Base-by-base conservation (phyloP, 2,888 invertebrate species). In the Protodeltote pygarga region DNA sequence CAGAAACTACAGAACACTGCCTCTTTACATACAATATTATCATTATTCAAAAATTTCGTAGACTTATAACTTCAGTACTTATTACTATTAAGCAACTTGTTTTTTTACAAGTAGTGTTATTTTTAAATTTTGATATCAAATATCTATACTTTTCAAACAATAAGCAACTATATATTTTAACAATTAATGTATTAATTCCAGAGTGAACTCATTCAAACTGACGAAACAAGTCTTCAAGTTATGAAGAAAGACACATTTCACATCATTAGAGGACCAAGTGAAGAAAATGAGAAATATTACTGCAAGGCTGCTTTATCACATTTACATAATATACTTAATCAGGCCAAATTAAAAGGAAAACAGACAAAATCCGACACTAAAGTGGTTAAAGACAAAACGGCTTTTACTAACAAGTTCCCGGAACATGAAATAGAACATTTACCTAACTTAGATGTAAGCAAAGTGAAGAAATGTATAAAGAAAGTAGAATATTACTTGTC, bases 401-500 rank as follows among this genome's bases (percentile, higher is more conserved):
- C 70, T 27, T 95, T 95, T 65, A 81, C 91, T 0, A 93, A 89
- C 66, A 94, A 93, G 65, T 94, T 94, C 46, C 91, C 93, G 0
- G 93, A 94, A 6, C 89, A 93, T 45, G 84, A 87, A 33, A 85
- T 79, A 20, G 87, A 92, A 8, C 80, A 93, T 52, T 78, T 91
- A 29, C 88, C 93, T 32, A 75, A 83, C n/a, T 73, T 95, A 59
- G 88, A 93, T 47, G 77, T 89, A 33, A 88, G 85, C 29, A 93
- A 93, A 78, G 70, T 95, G 4, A 93, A 92, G 59, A 88, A 92
- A 45, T 84, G 92, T 59, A 73, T 93, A 0, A 95, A 94, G 73
- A 96, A 96, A 87, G 72, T 96, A 1, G 95, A 96, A 74, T 96
- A 94, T 84, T 95, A 95, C 82, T 81, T 96, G 49, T 94, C 95